Conservation (phyloP, 2,888 invertebrate species). For the Pachydiplax longipennis region DNA sequence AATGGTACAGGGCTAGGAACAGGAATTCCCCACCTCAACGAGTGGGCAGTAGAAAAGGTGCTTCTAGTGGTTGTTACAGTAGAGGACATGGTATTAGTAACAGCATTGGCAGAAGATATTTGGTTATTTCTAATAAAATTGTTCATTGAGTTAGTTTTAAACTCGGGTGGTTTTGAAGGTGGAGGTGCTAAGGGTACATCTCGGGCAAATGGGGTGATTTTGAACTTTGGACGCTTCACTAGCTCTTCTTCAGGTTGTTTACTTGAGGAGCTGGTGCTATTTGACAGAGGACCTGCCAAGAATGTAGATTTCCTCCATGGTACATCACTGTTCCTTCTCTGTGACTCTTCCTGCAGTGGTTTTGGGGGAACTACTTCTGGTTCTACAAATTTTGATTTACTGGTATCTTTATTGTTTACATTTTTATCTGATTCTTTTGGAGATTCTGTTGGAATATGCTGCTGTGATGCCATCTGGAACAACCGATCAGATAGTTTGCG, state of each 20-base stretch:
- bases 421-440: background rate
- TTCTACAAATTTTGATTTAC: background rate
- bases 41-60: background rate
- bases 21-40: conserved; percentile 45
- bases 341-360: background rate
- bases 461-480: conserved; percentile 56
- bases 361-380: background rate
- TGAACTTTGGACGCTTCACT: conserved; percentile 1
- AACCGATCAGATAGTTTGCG: conserved; percentile 82
- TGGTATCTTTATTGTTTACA: background rate
- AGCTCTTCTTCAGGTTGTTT: background rate
- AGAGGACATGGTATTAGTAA: background rate
- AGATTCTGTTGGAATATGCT: background rate
- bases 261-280: background rate
- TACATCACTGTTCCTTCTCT: background rate
- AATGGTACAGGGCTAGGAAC: background rate
- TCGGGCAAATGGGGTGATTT: conserved; percentile 8
- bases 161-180: background rate
- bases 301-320: conserved; percentile 17
- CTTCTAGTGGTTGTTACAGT: background rate
- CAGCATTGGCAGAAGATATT: no score
- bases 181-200: conserved; percentile 7
- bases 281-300: background rate
- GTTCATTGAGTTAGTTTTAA: background rate
- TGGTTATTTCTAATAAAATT: background rate